These are phyloP conservation scores for Lymantria monacha DNA, from an alignment of 2,888 invertebrate genomes.

Conservation along the genomic window DNA sequence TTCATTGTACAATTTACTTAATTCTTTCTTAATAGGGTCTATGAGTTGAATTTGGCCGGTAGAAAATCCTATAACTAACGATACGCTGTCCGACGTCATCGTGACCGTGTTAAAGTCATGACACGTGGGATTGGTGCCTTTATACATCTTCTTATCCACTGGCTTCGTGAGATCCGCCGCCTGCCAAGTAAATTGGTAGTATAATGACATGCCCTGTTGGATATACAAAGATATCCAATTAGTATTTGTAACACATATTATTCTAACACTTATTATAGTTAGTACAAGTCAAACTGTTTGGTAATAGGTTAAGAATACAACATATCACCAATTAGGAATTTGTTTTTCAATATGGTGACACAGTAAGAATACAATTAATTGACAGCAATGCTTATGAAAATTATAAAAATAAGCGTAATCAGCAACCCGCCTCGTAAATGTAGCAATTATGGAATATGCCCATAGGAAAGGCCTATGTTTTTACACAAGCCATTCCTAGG, in stretches of 20 bases:
- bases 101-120: constrained; percentile 97
- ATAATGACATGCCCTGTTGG: constrained; percentile 28
- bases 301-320: no score
- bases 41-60: constrained; percentile 99
- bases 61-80: constrained; percentile 97
- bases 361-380: no score
- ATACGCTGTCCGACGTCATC: constrained; percentile 91
- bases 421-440: no score
- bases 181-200: constrained; percentile 66
- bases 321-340: no score
- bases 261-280: not conserved
- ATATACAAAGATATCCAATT: constrained; percentile 18
- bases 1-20: constrained; percentile 98
- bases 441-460: no score
- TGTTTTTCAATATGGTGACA: no score
- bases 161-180: constrained; percentile 98
- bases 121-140: constrained; percentile 99
- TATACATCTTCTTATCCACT: constrained; percentile 98
- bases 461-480: no score
- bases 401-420: no score
- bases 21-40: constrained; percentile 97
- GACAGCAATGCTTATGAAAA: no score
- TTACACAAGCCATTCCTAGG: no score
- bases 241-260: not conserved
- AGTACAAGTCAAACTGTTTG: not conserved